These are phyloP conservation scores for Parnassius orleans DNA, from an alignment of 2,888 invertebrate species.

Conservation along the genomic window DNA sequence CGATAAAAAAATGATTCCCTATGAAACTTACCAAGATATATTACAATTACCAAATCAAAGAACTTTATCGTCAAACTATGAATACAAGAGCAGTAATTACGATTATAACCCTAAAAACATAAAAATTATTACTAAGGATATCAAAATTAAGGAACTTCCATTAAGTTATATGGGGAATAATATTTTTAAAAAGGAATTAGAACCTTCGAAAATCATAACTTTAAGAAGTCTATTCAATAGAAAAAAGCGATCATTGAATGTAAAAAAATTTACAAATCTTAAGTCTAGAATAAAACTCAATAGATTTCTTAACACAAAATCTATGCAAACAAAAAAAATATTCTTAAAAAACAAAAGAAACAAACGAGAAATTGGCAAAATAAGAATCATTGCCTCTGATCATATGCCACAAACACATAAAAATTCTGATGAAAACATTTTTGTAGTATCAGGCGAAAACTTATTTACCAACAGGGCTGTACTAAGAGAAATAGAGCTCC, in stretches of 20 bases:
- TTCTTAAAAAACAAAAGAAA: constrained; percentile 54
- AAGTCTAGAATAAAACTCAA: constrained; percentile 52
- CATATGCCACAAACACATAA: constrained; percentile 32
- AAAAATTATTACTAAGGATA: constrained; percentile 25
- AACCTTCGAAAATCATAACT: constrained; percentile 52
- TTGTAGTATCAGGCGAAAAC: constrained; percentile 56
- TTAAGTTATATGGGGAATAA: constrained; percentile 40
- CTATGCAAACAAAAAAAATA: constrained; percentile 45
- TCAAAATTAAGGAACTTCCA: constrained; percentile 27
- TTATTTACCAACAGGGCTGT: constrained; percentile 52
- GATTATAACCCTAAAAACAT: constrained; percentile 26
- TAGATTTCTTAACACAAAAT: constrained; percentile 53
- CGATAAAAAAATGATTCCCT: constrained; percentile 42
- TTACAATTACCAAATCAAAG: constrained; percentile 35
- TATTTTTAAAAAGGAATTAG: constrained; percentile 48
- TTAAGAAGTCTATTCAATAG: constrained; percentile 48
- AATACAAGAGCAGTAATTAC: constrained; percentile 23
- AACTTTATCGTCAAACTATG: constrained; percentile 29
- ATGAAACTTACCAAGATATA: constrained; percentile 47
- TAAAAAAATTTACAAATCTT: constrained; percentile 49
- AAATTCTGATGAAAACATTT: constrained; percentile 54
- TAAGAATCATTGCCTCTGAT: constrained; percentile 57
- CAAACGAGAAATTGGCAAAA: constrained; percentile 61
- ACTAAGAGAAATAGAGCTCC: constrained; percentile 44
- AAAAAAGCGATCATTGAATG: constrained; percentile 48